Percentiles rank a stretch among this genome's conserved stretches.
These are phyloP conservation scores for Drosophila tristis DNA, from an alignment of 1,140 invertebrate genomes.

Conservation along the genomic window DNA sequence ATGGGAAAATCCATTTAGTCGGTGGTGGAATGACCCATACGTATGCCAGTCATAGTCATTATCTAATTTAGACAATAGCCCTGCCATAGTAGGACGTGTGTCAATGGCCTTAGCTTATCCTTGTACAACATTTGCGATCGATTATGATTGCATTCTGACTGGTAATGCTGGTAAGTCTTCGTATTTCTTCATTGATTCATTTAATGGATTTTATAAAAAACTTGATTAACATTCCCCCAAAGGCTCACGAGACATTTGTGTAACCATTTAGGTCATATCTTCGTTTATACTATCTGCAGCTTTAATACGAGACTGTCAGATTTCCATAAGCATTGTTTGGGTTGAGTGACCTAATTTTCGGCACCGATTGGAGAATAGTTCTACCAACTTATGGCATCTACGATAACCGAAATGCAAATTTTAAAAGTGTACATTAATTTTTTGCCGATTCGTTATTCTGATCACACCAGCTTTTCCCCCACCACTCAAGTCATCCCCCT, in stretches of 20 bases:
- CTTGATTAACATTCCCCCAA: too few relatives aligned
- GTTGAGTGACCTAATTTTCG: slow-evolving; percentile 41
- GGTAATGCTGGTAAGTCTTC: too few relatives aligned
- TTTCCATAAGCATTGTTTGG: slow-evolving; percentile 28
- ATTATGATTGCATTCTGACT: too few relatives aligned
- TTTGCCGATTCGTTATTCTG: slow-evolving; percentile 37
- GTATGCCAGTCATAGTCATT: slow-evolving; percentile 33
- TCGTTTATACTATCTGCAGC: too few relatives aligned
- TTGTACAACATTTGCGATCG: slow-evolving; percentile 6
- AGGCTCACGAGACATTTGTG: too few relatives aligned
- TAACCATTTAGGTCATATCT: too few relatives aligned
- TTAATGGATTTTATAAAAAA: too few relatives aligned
- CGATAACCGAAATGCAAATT: slow-evolving; percentile 29
- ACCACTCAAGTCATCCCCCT: slow-evolving; percentile 5
- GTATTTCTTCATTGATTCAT: too few relatives aligned
- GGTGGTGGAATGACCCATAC: not conserved
- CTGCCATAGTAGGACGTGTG: too few relatives aligned
- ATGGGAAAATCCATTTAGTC: too few relatives aligned
- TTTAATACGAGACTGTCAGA: slow-evolving; percentile 14
- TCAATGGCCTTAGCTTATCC: not conserved
- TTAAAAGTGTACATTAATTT: slow-evolving; percentile 39
- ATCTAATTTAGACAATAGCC: slow-evolving; percentile 30
- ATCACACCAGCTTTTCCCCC: slow-evolving; percentile 35
- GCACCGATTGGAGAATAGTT: not conserved
- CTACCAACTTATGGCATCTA: slow-evolving; percentile 31